These are phyloP conservation scores for Sminthurides bifidus DNA, from an alignment of 1,140 invertebrate genomes.

Conservation along the genomic window DNA sequence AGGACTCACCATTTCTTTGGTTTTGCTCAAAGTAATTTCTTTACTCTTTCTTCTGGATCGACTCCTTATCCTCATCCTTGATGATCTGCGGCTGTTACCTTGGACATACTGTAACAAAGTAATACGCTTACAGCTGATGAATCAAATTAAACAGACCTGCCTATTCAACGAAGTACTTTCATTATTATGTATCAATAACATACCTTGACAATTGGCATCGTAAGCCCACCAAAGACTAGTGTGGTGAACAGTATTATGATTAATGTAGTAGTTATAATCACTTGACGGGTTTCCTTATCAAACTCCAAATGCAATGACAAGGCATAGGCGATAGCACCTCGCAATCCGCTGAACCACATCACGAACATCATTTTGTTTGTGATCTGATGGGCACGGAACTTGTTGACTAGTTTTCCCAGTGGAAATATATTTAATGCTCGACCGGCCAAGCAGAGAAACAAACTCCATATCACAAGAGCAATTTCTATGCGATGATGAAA, in stretches of 20 bases:
- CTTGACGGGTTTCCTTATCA: slow-evolving; percentile 80
- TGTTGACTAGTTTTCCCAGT: slow-evolving; percentile 81
- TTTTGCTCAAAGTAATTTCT: slow-evolving; percentile 88
- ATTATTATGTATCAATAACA: neutral
- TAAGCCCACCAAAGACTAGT: slow-evolving; percentile 85
- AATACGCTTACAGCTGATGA: neutral
- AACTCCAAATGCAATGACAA: slow-evolving; percentile 91
- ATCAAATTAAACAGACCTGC: neutral
- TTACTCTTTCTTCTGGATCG: slow-evolving; percentile 52
- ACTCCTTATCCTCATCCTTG: slow-evolving; percentile 40
- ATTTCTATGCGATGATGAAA: slow-evolving; percentile 66
- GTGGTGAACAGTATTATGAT: slow-evolving; percentile 95
- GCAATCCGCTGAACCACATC: slow-evolving; percentile 95
- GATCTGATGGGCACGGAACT: slow-evolving; percentile 94
- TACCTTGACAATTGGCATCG: slow-evolving; percentile 89
- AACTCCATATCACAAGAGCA: slow-evolving; percentile 79
- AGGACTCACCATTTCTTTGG: slow-evolving; percentile 71
- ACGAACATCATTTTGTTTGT: slow-evolving; percentile 98
- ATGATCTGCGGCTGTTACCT: slow-evolving; percentile 47
- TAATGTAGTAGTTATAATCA: slow-evolving; percentile 92
- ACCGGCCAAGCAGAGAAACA: slow-evolving; percentile 81
- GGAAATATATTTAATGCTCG: slow-evolving; percentile 96
- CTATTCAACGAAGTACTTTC: slow-evolving; percentile 1
- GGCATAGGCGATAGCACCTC: slow-evolving; percentile 96
- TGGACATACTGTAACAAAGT: slow-evolving; percentile 42